phyloP scores from a whole-genome alignment of 2,113 vertebrate genomes.

The Notothenia rossii region DNA sequence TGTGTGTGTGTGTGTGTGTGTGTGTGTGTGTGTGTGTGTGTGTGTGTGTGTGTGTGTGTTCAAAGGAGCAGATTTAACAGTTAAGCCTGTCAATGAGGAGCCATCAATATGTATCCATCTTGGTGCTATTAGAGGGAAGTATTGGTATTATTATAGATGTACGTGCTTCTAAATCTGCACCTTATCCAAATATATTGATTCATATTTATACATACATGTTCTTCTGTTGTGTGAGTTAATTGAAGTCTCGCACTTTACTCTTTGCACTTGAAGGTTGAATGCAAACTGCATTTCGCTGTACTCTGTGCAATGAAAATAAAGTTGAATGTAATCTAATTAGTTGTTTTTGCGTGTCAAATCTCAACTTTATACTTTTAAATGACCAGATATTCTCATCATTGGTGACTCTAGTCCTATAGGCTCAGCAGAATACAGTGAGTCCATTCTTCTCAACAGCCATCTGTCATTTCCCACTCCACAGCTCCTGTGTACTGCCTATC shows the following conservation, averaged over 20 bases:
- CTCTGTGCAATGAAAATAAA: too few species aligned
- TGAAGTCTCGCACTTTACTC: too few species aligned
- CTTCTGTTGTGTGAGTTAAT: too few species aligned
- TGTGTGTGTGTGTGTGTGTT: conserved; percentile 56
- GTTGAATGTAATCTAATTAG: too few species aligned
- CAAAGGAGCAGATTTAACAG: conserved; percentile 50
- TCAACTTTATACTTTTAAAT: neutral
- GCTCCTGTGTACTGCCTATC: conserved; percentile 82
- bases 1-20: conserved; percentile 55
- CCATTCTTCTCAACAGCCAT: conserved; percentile 63
- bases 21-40: conserved; percentile 62
- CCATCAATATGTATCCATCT: conserved; percentile 19
- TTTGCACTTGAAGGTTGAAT: too few species aligned
- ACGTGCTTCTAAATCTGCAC: too few species aligned
- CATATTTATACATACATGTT: too few species aligned
- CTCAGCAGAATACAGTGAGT: conserved; percentile 47
- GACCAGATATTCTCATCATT: neutral
- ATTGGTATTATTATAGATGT: too few species aligned
- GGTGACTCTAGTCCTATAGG: neutral
- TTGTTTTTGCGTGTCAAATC: neutral
- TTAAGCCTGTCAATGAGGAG: conserved; percentile 35
- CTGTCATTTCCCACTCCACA: conserved; percentile 83
- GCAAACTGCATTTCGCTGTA: too few species aligned
- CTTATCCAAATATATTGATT: too few species aligned
- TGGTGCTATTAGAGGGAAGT: too few species aligned